Base-by-base conservation (phyloP, 2,888 invertebrate species). In the Chrysopilus asiliformis region DNA sequence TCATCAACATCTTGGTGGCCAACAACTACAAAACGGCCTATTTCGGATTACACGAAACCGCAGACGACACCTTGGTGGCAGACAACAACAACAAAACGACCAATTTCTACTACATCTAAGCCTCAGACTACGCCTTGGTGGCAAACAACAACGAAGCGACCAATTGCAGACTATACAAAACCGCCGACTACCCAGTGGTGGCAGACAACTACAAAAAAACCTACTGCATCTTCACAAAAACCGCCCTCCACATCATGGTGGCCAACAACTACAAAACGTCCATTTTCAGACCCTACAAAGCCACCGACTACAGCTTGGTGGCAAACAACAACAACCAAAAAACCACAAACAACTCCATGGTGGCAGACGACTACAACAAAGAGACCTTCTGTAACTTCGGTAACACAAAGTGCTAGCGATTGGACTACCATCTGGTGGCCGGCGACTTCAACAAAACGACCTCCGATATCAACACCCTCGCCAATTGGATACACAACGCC, bases 31-130 rank as follows among this genome's bases (percentile, higher is more conserved):
- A 12, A 24, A n/a, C n/a, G n/a, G n/a, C n/a, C n/a, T n/a, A n/a
- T n/a, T n/a, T n/a, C n/a, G n/a, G n/a, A 7, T 14, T 27, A 24
- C 27, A 34, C 26, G 4, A 34, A 8, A 10, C 25, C 15, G 19
- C 28, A 30, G 10, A 34, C 30, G 20, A 16, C 4, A 17, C 26
- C 36, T 5, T 43, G 43, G 43, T 43, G 43, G 43, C 42, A 35
- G 16, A 32, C 39, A n/a, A 34, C n/a, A n/a, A n/a, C 26, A 16
- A 16, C 27, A 24, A 30, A 24, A 30, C 34, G 35, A 16, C 17
- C 34, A 26, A 9, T 20, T n/a, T 24, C 26, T 18, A 34, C 29
- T 10, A 24, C 34, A n/a, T 20, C 35, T 16, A 22, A 15, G 31
- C 24, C 17, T 17, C 19, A 34, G 17, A 24, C 24, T 12, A 14